These are phyloP conservation scores for Anthopleura sola DNA, from an alignment of 64 coral and sea anemone species.

Conservation along the genomic window DNA sequence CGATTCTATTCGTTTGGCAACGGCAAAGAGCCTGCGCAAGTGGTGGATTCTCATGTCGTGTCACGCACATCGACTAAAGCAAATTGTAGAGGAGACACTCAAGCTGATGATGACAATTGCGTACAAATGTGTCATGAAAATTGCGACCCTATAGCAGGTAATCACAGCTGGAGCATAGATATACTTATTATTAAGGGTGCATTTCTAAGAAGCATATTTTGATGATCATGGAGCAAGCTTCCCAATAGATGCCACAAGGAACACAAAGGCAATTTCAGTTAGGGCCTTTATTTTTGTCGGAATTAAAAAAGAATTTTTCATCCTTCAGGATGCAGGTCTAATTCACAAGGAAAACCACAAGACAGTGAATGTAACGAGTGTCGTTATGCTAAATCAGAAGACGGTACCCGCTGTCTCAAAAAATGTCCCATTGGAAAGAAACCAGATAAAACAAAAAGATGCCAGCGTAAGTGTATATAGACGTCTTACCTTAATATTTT, in stretches of 20 bases:
- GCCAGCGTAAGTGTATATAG: background rate
- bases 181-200: no score
- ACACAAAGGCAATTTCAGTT: no score
- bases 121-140: no score
- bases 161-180: no score
- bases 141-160: constrained; percentile 9
- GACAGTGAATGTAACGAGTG: constrained; percentile 1
- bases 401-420: background rate
- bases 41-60: constrained; percentile 9
- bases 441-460: background rate
- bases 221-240: no score
- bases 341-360: background rate
- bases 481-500: no score
- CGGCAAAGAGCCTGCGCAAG: background rate
- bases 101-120: background rate
- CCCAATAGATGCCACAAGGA: no score
- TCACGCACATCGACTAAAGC: background rate
- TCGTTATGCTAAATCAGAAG: background rate
- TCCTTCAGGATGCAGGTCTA: background rate
- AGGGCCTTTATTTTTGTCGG: no score
- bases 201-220: no score
- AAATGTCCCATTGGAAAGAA: background rate
- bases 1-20: constrained; percentile 26
- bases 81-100: constrained; percentile 36
- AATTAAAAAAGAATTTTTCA: no score